Evolutionary conservation across 2,797 vertebrate species (phyloP), one percentile per base, ranked within the genome.

Genomic region (Limnodromus scolopaceus): DNA sequence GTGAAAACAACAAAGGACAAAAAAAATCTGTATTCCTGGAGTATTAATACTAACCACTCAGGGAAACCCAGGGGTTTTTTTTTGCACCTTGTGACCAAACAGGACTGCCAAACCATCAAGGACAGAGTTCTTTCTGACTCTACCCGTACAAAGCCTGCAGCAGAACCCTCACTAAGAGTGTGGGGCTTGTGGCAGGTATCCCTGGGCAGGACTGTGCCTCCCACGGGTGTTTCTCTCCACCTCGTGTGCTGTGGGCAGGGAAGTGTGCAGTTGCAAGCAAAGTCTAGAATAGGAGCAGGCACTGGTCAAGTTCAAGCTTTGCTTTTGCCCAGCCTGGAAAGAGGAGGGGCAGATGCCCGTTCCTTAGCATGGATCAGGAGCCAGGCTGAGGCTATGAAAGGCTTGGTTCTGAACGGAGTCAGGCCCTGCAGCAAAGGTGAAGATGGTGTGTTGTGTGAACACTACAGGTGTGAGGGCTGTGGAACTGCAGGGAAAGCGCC

Each of bases 391-490:
- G 16, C 38, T 58, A 22, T 46, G 43, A 78, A 78, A 61, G 10
- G 18, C 49, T 76, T 77, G 34, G 15, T 51, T 34, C 39, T 58
- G 66, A 55, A 79, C 28, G 32, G 16, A 84, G 9, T n/a, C 41
- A 68, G 32, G 24, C 23, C 36, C 20, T 54, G 51, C 51, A 83
- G 15, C 17, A 43, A 82, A 74, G 39, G 13, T 38, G 48, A 64
- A 48, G 1, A 0, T 24, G 45, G 8, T 1, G 1, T 2, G 1
- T 64, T 64, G 27, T 6, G 2, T 46, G 28, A 20, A n/a, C 32
- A n/a, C n/a, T n/a, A n/a, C n/a, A 63, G 55, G 12, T 48, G 41
- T 25, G 28, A 81, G 24, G 32, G 16, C 25, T 49, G 13, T 2
- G 6, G 36, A 63, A 72, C 34, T 30, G 15, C 34, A 38, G 51